These are phyloP conservation scores for Luehdorfia chinensis DNA, from an alignment of 1,140 invertebrate genomes.

Conservation along the genomic window DNA sequence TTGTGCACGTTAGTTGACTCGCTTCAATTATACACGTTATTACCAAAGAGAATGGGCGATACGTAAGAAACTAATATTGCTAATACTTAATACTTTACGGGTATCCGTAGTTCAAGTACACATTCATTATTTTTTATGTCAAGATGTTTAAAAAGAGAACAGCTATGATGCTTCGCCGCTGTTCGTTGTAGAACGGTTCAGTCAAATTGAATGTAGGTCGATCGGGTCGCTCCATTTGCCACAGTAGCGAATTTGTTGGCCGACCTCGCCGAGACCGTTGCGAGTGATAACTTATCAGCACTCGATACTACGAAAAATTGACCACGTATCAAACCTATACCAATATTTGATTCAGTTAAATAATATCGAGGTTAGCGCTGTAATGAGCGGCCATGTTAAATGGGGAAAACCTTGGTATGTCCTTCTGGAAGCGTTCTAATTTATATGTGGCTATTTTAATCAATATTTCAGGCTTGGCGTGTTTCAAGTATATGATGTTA, in stretches of 20 bases:
- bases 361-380: conserved; percentile 7
- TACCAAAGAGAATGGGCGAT: too few relatives aligned
- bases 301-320: conserved; percentile 34
- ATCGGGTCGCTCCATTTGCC: conserved; percentile 68
- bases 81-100: too few relatives aligned
- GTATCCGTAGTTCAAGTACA: conserved; percentile 17
- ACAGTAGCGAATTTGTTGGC: conserved; percentile 65
- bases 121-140: conserved; percentile 4
- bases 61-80: too few relatives aligned
- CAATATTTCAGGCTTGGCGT: conserved; percentile 7
- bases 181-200: conserved; percentile 62
- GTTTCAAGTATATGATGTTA: too few relatives aligned
- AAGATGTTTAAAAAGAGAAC: conserved; percentile 8
- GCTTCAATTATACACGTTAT: too few relatives aligned
- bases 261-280: conserved; percentile 59
- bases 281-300: conserved; percentile 63
- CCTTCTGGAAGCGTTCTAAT: conserved; percentile 1
- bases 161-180: background rate
- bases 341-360: conserved; percentile 6
- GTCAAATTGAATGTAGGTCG: conserved; percentile 65
- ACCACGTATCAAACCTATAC: conserved; percentile 21
- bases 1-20: too few relatives aligned
- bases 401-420: conserved; percentile 5
- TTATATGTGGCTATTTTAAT: conserved; percentile 11
- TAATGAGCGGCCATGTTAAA: conserved; percentile 14